phyloP scores from a whole-genome alignment of 2,888 invertebrate species.

The Epinotia bilunana region DNA sequence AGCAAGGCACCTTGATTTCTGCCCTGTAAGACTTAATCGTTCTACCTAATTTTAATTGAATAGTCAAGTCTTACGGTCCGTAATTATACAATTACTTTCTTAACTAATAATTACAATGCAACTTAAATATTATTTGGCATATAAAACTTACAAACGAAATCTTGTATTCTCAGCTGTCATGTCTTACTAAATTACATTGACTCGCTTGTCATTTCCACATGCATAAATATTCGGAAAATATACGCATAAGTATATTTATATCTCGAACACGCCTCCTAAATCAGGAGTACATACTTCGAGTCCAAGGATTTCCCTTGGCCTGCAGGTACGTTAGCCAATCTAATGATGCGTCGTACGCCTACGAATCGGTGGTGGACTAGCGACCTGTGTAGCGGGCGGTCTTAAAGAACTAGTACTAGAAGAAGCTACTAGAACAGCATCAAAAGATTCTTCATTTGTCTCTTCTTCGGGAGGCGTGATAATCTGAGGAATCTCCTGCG shows the following conservation, averaged over 20 bases:
- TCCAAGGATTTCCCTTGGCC: slow-evolving; percentile 7
- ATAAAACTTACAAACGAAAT: slow-evolving; percentile 21
- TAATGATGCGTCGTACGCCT: slow-evolving; percentile 59
- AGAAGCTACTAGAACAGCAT: slow-evolving; percentile 44
- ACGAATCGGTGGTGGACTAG: slow-evolving; percentile 69
- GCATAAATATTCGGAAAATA: slow-evolving; percentile 17
- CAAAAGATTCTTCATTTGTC: slow-evolving; percentile 40
- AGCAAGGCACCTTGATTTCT: slow-evolving; percentile 10
- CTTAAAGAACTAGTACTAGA: slow-evolving; percentile 54
- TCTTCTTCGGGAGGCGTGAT: slow-evolving; percentile 52
- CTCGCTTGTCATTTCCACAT: not conserved
- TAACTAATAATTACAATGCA: slow-evolving; percentile 21
- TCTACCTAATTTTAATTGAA: not conserved
- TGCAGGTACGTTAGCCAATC: not conserved
- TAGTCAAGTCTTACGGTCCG: not conserved
- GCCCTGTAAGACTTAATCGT: not conserved
- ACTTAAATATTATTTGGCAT: slow-evolving; percentile 35
- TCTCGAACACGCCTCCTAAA: not conserved
- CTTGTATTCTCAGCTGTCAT: slow-evolving; percentile 1
- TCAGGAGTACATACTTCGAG: slow-evolving; percentile 3
- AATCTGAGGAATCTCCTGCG: slow-evolving; percentile 57
- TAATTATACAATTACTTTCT: not conserved
- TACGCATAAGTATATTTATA: slow-evolving; percentile 2
- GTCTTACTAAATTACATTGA: slow-evolving; percentile 6
- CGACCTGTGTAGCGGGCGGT: slow-evolving; percentile 61